Conservation (phyloP, 1,140 invertebrate genomes). For the Drosophila paulistorum region DNA sequence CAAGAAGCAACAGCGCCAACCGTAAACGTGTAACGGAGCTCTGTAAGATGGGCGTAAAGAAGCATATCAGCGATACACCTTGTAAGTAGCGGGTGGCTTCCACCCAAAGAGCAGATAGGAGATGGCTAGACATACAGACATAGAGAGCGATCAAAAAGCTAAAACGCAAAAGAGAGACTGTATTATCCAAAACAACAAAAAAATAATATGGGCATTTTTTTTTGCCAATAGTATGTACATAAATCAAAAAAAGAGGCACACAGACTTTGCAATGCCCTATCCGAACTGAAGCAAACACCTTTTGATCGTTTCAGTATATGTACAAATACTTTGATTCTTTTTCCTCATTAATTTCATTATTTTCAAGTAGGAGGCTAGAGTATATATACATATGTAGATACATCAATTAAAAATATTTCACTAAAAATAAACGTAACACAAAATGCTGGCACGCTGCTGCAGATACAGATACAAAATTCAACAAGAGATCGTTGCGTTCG, state of each 20-base stretch:
- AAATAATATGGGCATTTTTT: not conserved
- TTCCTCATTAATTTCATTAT: not conserved
- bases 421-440: slow-evolving; percentile 62
- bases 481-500: slow-evolving; percentile 23
- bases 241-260: not conserved
- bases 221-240: not conserved
- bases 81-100: slow-evolving; percentile 51
- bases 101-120: too few relatives aligned
- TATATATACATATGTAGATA: not conserved
- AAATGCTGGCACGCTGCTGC: slow-evolving; percentile 32
- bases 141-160: not conserved
- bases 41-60: slow-evolving; percentile 77
- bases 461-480: not conserved
- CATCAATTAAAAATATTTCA: slow-evolving; percentile 28
- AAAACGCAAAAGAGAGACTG: slow-evolving; percentile 12
- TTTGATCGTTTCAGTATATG: too few relatives aligned
- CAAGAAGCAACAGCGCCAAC: slow-evolving; percentile 69
- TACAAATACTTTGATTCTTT: not conserved
- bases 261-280: not conserved
- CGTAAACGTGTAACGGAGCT: slow-evolving; percentile 64
- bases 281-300: too few relatives aligned
- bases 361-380: not conserved
- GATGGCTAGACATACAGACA: too few relatives aligned
- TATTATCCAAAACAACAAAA: not conserved
- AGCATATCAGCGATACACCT: slow-evolving; percentile 75